These are phyloP conservation scores for Carcina quercana DNA, from an alignment of 2,888 invertebrate genomes.

Conservation along the genomic window DNA sequence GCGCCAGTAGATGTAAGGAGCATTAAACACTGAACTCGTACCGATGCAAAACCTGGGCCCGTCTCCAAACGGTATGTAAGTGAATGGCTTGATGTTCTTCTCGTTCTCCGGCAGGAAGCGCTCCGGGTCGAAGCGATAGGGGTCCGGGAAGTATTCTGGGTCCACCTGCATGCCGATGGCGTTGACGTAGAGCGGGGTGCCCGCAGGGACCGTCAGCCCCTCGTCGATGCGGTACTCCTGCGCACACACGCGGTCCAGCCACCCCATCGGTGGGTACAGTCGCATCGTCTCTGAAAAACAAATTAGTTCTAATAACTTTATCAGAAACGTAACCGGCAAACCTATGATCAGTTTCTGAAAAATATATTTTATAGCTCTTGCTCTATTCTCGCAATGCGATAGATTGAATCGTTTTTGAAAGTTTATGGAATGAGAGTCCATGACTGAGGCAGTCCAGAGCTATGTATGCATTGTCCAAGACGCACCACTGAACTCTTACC, in stretches of 20 bases:
- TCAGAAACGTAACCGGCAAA: no score
- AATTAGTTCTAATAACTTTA: no score
- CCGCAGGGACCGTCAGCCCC: constrained; percentile 30
- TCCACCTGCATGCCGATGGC: constrained; percentile 41
- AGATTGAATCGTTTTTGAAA: no score
- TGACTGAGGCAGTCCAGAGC: no score
- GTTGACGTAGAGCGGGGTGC: constrained; percentile 31
- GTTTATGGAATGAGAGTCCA: no score
- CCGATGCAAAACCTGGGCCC: constrained; percentile 76
- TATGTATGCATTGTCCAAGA: no score
- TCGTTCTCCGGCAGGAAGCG: constrained; percentile 60
- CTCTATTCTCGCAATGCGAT: no score
- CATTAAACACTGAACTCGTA: constrained; percentile 16
- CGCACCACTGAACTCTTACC: no score
- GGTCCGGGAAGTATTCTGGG: constrained; percentile 63
- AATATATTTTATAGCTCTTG: no score
- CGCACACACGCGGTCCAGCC: constrained; percentile 33
- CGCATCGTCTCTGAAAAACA: constrained; percentile 33
- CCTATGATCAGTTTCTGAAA: no score
- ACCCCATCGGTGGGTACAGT: constrained; percentile 41
- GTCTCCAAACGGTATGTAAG: constrained; percentile 65
- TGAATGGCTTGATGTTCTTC: constrained; percentile 14
- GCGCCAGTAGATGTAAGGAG: no score
- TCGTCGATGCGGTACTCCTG: constrained; percentile 34
- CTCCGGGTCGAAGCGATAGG: constrained; percentile 66